Conservation (phyloP, 2,888 invertebrate species). For the Papilio demoleus region DNA sequence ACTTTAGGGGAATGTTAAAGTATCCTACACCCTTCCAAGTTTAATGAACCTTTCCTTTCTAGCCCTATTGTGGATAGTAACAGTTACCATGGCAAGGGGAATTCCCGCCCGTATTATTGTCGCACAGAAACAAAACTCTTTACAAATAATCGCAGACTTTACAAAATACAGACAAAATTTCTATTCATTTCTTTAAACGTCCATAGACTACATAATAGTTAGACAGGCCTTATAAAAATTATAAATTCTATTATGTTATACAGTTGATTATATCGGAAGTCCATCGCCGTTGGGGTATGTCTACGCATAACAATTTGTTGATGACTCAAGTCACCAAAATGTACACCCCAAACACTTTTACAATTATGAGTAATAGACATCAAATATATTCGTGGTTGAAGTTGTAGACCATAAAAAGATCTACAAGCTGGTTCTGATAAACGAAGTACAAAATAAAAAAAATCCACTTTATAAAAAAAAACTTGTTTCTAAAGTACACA, state of each 20-base stretch:
- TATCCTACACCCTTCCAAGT: too few species aligned
- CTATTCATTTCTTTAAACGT: too few species aligned
- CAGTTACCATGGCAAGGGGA: slow-evolving; percentile 29
- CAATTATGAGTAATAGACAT: neutral
- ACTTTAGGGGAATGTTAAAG: neutral
- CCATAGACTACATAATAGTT: neutral
- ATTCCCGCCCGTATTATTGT: slow-evolving; percentile 12
- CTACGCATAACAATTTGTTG: slow-evolving; percentile 6
- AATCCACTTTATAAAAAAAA: too few species aligned
- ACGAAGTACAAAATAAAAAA: too few species aligned
- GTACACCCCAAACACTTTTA: neutral
- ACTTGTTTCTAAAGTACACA: too few species aligned
- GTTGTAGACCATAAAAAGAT: too few species aligned
- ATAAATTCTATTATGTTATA: neutral
- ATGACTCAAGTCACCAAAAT: neutral
- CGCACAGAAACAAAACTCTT: too few species aligned
- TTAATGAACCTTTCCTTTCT: too few species aligned
- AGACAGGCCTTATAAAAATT: neutral
- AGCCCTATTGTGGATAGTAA: slow-evolving; percentile 1
- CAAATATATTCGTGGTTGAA: too few species aligned
- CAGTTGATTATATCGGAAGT: slow-evolving; percentile 1
- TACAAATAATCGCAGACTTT: neutral
- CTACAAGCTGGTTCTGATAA: too few species aligned
- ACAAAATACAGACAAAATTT: neutral
- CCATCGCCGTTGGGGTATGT: neutral